Conservation (phyloP, 2,888 invertebrate genomes). For the Cryptocephalus primarius region DNA sequence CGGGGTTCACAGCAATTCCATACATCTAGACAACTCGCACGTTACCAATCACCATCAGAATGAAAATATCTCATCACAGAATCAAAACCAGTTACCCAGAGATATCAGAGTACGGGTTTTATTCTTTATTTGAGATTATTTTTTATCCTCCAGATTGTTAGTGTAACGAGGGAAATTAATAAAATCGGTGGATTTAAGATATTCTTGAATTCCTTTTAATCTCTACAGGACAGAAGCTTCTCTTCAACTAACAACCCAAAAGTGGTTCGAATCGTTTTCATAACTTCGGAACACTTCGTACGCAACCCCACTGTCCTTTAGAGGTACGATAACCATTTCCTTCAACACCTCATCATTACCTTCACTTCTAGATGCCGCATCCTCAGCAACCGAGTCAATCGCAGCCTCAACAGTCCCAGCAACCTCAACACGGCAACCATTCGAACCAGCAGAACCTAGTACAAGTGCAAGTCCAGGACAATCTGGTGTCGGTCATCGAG, state of each 20-base stretch:
- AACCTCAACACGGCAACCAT: conserved; percentile 27
- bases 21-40: conserved; percentile 32
- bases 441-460: conserved; percentile 31
- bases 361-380: conserved; percentile 5
- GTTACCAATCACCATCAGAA: conserved; percentile 20
- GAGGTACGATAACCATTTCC: too few species aligned
- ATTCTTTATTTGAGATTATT: background rate
- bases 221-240: too few species aligned
- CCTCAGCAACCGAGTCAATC: conserved; percentile 1
- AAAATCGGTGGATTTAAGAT: background rate
- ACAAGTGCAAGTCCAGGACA: conserved; percentile 39
- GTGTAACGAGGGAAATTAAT: background rate
- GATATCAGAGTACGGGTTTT: conserved; percentile 17
- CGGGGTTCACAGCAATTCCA: conserved; percentile 30
- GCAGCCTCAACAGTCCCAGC: conserved; percentile 21
- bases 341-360: too few species aligned
- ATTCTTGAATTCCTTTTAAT: background rate
- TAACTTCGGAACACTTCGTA: too few species aligned
- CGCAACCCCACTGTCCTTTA: too few species aligned
- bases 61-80: conserved; percentile 16
- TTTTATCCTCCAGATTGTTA: too few species aligned
- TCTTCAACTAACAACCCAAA: too few species aligned
- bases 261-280: too few species aligned
- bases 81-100: conserved; percentile 20
- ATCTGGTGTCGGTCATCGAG: conserved; percentile 36